Evolutionary conservation across 2,888 invertebrate species (phyloP), one percentile per base, ranked within the genome.

Genomic region (Drosophila pseudotakahashii): DNA sequence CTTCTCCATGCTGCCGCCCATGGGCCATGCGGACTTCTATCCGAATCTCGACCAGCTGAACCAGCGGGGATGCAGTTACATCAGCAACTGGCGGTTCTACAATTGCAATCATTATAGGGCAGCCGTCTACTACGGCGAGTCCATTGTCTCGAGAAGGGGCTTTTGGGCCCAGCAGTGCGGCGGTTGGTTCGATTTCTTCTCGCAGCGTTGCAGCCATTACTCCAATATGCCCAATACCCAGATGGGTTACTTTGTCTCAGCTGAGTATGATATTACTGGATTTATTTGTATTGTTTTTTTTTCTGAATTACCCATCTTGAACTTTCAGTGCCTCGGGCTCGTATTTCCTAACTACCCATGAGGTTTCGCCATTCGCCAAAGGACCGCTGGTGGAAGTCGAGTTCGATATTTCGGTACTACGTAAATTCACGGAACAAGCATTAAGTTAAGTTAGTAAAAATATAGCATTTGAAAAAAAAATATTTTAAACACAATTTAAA

Each of bases 41-140:
- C 93, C 94, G 1, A 94, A 94, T 77, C 93, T 94, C 1, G 93
- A 94, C 3, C 51, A 74, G 23, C 77, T 93, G 11, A 81, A 88
- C 1, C 95, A 95, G 77, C 94, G 94, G 0, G 95, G 95, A 0
- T 95, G 95, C 79, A 88, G 80, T 53, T 75, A 87, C 39, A 50
- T 89, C 0, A 76, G 71, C 23, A 78, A 86, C 9, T 78, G 79
- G 55, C 75, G 89, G 48, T 78, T 81, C 62, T 93, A 93, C 0
- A 92, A 93, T 5, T 95, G 95, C 75, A 93, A 93, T 77, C 95
- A 95, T 76, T 93, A 91, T 7, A 91, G 95, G 60, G 93, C 95
- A 0, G 94, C 94, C 0, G 58, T 76, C 0, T 94, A 94, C 79
- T 95, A 91, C 73, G 94, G 93, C 0, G 95, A 95, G 81, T 94